Evolutionary conservation across 1,140 invertebrate genomes (phyloP), one percentile per base, ranked within the genome.

Genomic region (Brachionus rotundiformis): DNA sequence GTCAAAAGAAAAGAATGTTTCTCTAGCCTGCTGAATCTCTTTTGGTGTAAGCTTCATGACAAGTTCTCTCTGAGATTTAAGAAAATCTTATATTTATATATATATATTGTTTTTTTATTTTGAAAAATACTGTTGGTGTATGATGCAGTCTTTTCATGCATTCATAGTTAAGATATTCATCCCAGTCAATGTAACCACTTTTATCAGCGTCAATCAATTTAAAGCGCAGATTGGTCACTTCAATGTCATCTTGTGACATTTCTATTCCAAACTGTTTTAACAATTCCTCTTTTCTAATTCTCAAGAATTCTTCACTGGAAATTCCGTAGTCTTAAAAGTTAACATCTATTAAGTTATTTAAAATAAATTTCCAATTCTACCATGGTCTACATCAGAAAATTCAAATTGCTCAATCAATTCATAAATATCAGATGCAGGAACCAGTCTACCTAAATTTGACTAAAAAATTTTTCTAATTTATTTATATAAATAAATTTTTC

Each of bases 371-470:
- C 47, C 3, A 76, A 27, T 25, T n/a, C 2, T 33, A 77, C 75
- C 49, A 33, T 77, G 44, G n/a, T 77, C 75, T 54, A 54, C 36
- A 33, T 77, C 75, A 31, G 44, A 77, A 19, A 59, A 77, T 59
- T 77, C 75, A 8, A 77, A 77, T 59, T 77, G 75, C n/a, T 77
- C 75, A 16, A 77, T 77, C 33, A 77, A 19, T 16, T 77, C 75
- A 33, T 54, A 54, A 54, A 77, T 59, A 77, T 77, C 75, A 31
- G 44, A 49, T 23, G 44, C 44, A 19, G 75, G 75, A 19, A 77
- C 49, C 1, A 77, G 29, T 54, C 49, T 39, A 33, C 75, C 49
- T 23, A 77, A 77, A 77, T 77, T 59, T 3, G 44, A 54, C 75
- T 71, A 1, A 23, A 71, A 39, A 7, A 71, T 39, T 27, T 7